Conservation (phyloP, 2,888 invertebrate genomes). For the Agrilus mali region DNA sequence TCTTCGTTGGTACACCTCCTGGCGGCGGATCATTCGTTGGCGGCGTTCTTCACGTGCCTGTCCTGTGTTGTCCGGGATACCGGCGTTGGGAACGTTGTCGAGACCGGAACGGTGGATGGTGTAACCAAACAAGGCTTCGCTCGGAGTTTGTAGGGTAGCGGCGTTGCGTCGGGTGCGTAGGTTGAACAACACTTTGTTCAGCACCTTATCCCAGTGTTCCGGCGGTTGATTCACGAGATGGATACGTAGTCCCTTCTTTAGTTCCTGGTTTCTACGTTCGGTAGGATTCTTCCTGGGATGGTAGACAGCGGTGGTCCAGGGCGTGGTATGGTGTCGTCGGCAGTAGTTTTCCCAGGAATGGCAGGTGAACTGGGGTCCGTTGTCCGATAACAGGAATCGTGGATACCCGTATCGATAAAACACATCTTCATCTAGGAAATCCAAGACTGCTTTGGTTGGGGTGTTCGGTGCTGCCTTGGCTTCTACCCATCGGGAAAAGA, state of each 20-base stretch:
- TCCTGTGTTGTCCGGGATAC: too few relatives aligned
- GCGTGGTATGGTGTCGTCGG: slow-evolving; percentile 8
- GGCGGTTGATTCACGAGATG: background rate
- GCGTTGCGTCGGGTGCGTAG: slow-evolving; percentile 8
- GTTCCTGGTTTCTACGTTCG: slow-evolving; percentile 16
- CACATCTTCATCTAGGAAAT: slow-evolving; percentile 7
- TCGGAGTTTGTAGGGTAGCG: slow-evolving; percentile 7
- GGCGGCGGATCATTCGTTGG: background rate
- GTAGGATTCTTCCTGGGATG: slow-evolving; percentile 16
- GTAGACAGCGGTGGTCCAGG: slow-evolving; percentile 15
- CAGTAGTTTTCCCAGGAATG: slow-evolving; percentile 2
- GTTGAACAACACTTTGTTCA: slow-evolving; percentile 4
- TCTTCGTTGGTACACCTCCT: background rate
- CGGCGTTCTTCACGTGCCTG: background rate
- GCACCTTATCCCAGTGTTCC: slow-evolving; percentile 4
- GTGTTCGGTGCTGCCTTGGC: slow-evolving; percentile 10
- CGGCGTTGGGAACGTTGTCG: background rate
- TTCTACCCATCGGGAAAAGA: slow-evolving; percentile 16
- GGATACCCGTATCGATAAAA: slow-evolving; percentile 8
- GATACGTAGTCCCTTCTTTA: slow-evolving; percentile 14
- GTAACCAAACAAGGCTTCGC: slow-evolving; percentile 8
- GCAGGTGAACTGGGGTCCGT: slow-evolving; percentile 8
- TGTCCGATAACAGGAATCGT: slow-evolving; percentile 10
- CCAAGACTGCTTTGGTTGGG: slow-evolving; percentile 1
- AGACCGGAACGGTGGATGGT: slow-evolving; percentile 7